phyloP scores from a whole-genome alignment of 2,888 invertebrate species.

The Xestia sexstrigata region DNA sequence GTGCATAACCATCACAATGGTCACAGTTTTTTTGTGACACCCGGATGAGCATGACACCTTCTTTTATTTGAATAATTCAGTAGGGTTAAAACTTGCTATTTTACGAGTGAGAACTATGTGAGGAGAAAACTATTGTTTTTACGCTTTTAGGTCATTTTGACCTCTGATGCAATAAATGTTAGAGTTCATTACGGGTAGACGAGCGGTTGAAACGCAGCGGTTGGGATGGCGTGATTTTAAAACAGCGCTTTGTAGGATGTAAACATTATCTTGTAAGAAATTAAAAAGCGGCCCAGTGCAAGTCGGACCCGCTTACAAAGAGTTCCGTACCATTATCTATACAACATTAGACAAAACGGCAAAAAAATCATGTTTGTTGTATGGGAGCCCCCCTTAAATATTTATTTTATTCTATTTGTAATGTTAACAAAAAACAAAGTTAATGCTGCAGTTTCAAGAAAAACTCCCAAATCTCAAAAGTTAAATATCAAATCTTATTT shows the following conservation, averaged over 20 bases:
- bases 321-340: too few species aligned
- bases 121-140: constrained; percentile 60
- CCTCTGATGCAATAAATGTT: constrained; percentile 61
- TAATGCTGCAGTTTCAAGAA: not conserved
- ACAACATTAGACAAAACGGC: too few species aligned
- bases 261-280: not conserved
- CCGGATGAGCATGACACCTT: constrained; percentile 29
- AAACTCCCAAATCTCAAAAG: not conserved
- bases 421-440: not conserved
- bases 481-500: too few species aligned
- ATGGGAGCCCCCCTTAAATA: too few species aligned
- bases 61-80: constrained; percentile 33
- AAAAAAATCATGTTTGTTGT: too few species aligned
- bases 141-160: constrained; percentile 49
- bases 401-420: too few species aligned
- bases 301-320: not conserved
- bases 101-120: constrained; percentile 35
- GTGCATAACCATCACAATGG: constrained; percentile 34
- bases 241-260: not conserved
- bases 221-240: not conserved
- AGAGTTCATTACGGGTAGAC: constrained; percentile 31
- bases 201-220: constrained; percentile 17
- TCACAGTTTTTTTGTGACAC: constrained; percentile 19
- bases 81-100: constrained; percentile 26
- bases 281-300: not conserved